Evolutionary conservation across 2,888 invertebrate genomes (phyloP).

Genomic region (Eulithis prunata): DNA sequence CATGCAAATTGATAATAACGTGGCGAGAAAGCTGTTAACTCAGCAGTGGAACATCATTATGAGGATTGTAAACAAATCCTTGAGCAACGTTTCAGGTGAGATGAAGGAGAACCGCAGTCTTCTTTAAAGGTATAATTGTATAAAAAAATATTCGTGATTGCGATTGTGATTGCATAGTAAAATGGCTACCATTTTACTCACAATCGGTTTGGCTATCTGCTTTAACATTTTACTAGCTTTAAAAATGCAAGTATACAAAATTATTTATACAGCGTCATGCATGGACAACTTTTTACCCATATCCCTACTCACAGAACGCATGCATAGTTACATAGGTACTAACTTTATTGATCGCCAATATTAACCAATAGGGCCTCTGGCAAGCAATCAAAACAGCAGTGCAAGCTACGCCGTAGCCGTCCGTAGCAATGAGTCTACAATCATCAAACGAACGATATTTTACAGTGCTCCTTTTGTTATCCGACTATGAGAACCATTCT

Average conservation of each 20-base stretch:
- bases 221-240: too few species aligned
- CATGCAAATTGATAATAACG: slow-evolving; percentile 55
- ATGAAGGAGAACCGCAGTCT: slow-evolving; percentile 62
- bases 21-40: slow-evolving; percentile 61
- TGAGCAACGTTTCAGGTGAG: slow-evolving; percentile 59
- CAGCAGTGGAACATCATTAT: slow-evolving; percentile 58
- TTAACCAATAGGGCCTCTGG: slow-evolving; percentile 50
- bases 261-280: too few species aligned
- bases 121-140: slow-evolving; percentile 48
- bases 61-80: slow-evolving; percentile 66
- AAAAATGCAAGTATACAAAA: too few species aligned
- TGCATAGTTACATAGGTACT: too few species aligned
- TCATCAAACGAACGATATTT: slow-evolving; percentile 73
- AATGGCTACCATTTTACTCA: not conserved
- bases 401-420: slow-evolving; percentile 34
- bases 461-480: slow-evolving; percentile 75
- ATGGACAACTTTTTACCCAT: too few species aligned
- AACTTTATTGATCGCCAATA: not conserved
- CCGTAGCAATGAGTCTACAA: slow-evolving; percentile 46
- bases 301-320: too few species aligned
- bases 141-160: slow-evolving; percentile 41
- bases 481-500: slow-evolving; percentile 75
- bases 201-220: too few species aligned
- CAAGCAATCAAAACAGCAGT: slow-evolving; percentile 69
- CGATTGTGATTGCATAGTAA: not conserved